Evolutionary conservation across 2,113 vertebrate species (phyloP).

Genomic region (Tringa solitaria): DNA sequence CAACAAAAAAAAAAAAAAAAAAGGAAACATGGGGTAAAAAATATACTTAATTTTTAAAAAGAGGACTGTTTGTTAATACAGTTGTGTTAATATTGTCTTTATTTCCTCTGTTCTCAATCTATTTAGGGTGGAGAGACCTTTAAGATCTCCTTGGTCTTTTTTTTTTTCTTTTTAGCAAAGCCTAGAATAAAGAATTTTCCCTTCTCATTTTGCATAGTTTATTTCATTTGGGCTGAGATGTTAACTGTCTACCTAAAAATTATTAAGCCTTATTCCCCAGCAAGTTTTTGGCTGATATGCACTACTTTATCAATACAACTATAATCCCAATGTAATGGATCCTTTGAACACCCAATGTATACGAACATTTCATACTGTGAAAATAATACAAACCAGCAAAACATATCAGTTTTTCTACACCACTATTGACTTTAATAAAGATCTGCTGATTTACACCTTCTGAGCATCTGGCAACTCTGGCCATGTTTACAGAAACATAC

Average conservation of each 20-base stretch:
- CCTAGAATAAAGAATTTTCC: not conserved
- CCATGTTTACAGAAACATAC: not conserved
- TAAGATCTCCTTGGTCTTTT: not conserved
- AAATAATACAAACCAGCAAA: not conserved
- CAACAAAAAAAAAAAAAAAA: not conserved
- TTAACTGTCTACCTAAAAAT: not conserved
- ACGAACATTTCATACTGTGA: not conserved
- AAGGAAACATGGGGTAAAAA: not conserved
- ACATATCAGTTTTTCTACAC: not conserved
- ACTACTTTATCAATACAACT: not conserved
- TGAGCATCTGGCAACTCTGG: not conserved
- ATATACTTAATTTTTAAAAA: fast-evolving
- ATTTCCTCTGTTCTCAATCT: not conserved
- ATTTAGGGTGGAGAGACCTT: not conserved
- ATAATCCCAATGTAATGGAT: not conserved
- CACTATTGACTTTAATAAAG: not conserved
- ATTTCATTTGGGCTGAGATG: not conserved
- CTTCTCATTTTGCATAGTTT: not conserved
- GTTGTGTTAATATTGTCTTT: not conserved
- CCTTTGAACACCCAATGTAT: not conserved
- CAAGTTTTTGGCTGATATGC: not conserved
- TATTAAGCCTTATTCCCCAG: not conserved
- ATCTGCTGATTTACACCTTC: not conserved
- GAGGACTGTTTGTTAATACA: not conserved
- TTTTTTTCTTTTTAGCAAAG: not conserved